Percentiles rank a stretch among this genome's conserved stretches.
Evolutionary conservation across 1,140 invertebrate genomes (phyloP).

Genomic region (Physella acuta): DNA sequence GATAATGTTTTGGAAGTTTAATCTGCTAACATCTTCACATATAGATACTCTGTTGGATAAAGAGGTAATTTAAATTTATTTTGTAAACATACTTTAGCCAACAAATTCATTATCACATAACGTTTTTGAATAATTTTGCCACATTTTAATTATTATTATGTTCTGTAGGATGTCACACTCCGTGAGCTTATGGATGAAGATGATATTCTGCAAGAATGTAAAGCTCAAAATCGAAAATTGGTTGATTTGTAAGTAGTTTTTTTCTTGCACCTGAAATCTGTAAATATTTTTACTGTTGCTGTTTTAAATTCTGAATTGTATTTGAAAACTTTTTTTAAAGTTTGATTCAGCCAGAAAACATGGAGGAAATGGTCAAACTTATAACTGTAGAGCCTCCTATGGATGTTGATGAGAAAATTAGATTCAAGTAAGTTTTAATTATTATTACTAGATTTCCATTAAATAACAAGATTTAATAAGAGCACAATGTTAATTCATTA

Average conservation of each 20-base stretch:
- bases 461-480: too few species aligned
- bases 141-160: slow-evolving; percentile 10
- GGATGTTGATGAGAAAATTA: slow-evolving; percentile 73
- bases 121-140: neutral
- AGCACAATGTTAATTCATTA: too few species aligned
- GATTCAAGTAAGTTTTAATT: slow-evolving; percentile 87
- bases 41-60: slow-evolving; percentile 76
- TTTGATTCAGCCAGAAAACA: slow-evolving; percentile 77
- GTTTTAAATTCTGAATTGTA: too few species aligned
- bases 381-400: slow-evolving; percentile 81
- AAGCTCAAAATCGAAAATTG: slow-evolving; percentile 86
- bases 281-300: too few species aligned
- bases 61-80: slow-evolving; percentile 64
- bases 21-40: slow-evolving; percentile 71
- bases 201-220: slow-evolving; percentile 93
- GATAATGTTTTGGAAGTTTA: slow-evolving; percentile 79
- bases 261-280: too few species aligned
- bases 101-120: neutral
- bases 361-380: slow-evolving; percentile 82
- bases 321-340: slow-evolving; percentile 64
- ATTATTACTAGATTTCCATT: too few species aligned
- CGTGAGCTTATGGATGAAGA: slow-evolving; percentile 89
- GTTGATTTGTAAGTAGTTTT: slow-evolving; percentile 89
- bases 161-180: slow-evolving; percentile 82
- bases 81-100: neutral